Conservation (phyloP, 1,140 invertebrate genomes). For the Amphibalanus amphitrite region DNA sequence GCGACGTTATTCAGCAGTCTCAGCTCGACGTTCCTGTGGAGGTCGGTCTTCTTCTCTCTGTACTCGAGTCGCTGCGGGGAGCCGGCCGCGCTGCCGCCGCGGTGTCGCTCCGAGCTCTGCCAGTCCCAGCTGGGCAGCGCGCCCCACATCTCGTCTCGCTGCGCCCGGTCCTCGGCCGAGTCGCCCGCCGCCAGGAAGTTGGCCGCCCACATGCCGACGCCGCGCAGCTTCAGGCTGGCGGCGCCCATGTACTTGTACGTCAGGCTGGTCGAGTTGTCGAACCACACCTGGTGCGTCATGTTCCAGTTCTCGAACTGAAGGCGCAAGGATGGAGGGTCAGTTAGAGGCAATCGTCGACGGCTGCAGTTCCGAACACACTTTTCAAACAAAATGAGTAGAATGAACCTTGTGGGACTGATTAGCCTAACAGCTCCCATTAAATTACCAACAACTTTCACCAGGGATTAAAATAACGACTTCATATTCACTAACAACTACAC, state of each 20-base stretch:
- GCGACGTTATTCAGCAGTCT: not conserved
- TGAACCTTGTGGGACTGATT: too few relatives aligned
- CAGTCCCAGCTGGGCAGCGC: not conserved
- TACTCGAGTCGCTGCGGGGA: not conserved
- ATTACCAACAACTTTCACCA: too few relatives aligned
- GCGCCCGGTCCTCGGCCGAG: not conserved
- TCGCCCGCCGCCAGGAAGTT: conserved; percentile 21
- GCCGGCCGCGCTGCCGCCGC: too few relatives aligned
- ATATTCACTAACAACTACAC: too few relatives aligned
- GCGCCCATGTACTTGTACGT: conserved; percentile 20
- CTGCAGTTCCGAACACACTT: too few relatives aligned
- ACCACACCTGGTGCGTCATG: conserved; percentile 22
- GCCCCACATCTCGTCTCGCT: not conserved
- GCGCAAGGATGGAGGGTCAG: too few relatives aligned
- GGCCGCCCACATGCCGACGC: conserved; percentile 30
- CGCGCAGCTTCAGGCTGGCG: conserved; percentile 20
- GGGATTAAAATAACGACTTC: too few relatives aligned
- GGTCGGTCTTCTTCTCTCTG: too few relatives aligned
- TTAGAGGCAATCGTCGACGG: too few relatives aligned
- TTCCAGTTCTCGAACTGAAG: not conserved
- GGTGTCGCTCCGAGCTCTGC: not conserved
- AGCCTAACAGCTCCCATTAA: too few relatives aligned
- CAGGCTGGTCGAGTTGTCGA: conserved; percentile 16
- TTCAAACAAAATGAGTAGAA: too few relatives aligned
- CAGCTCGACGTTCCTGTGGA: not conserved